Evolutionary conservation across 2,888 invertebrate species (phyloP), one percentile per base, ranked within the genome.

Genomic region (Ophioninae sp.): DNA sequence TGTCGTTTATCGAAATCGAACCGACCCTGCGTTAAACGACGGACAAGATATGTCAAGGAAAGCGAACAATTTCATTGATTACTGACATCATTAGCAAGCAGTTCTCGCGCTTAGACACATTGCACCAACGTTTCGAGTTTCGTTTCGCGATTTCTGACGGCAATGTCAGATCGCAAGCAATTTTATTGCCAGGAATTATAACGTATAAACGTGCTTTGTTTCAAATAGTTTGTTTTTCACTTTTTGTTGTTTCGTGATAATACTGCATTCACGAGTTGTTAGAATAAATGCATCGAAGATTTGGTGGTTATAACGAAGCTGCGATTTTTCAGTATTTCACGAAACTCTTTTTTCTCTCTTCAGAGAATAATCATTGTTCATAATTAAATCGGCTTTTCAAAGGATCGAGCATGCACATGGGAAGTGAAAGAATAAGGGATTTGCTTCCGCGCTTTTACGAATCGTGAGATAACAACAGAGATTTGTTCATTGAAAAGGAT

Each of bases 1-100:
- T 97, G 92, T 99, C 98, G 61, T 96, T 95, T 81, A 98, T 94
- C 0, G 96, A 95, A 63, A 99, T 96, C 73, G 95, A 95, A 81
- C 97, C 96, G 85, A 97, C 94, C 89, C 96, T 95, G 82, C 61
- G 13, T 23, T 13, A 64, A 13, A 37, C 23, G 17, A 37, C 75
- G 65, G 44, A 51, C 56, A 75, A n/a, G 37, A 64, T 6, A 51
- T 7, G 41, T 13, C n/a, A 68, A 30, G 10, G 30, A n/a, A 8
- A 68, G 8, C 6, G 17, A 41, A 58, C 58, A 37, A 37, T 58
- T 69, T 8, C n/a, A n/a, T 58, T 20, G 23, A 8, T 71, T 23
- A 63, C 30, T 23, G 63, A 13, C 63, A 13, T 30, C 23, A 5
- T 51, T 51, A 51, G 17, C 51, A 17, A 51, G 17, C 51, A 51